phyloP scores from a whole-genome alignment of 2,888 invertebrate species.

The Drosophila pseudotalamancana region DNA sequence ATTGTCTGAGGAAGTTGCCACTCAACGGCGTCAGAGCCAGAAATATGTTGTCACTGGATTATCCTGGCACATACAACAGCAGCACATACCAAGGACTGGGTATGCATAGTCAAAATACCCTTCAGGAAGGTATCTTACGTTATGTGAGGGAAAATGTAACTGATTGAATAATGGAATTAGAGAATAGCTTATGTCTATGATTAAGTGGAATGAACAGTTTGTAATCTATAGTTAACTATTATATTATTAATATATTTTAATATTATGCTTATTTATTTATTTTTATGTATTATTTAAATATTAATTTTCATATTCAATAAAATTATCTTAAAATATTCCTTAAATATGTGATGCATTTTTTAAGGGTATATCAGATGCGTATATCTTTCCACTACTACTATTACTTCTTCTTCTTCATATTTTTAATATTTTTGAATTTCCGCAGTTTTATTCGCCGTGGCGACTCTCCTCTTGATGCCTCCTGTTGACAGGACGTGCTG shows the following conservation, averaged over 20 bases:
- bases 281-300: background rate
- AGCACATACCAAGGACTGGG: background rate
- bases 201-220: too few species aligned
- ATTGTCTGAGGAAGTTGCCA: slow-evolving; percentile 61
- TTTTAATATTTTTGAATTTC: slow-evolving; percentile 47
- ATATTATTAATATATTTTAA: too few species aligned
- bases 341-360: too few species aligned
- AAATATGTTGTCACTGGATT: slow-evolving; percentile 49
- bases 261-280: background rate
- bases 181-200: background rate
- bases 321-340: background rate
- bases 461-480: slow-evolving; percentile 17
- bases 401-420: slow-evolving; percentile 4
- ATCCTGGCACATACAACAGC: slow-evolving; percentile 38
- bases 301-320: too few species aligned
- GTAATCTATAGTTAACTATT: too few species aligned
- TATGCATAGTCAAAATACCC: slow-evolving; percentile 7
- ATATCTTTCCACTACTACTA: background rate
- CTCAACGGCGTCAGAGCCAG: slow-evolving; percentile 53
- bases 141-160: background rate
- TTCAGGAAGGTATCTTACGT: background rate
- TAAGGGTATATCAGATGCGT: slow-evolving; percentile 13
- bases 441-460: slow-evolving; percentile 36
- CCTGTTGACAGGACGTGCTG: slow-evolving; percentile 33
- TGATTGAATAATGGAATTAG: background rate